Conservation (phyloP, 1,140 invertebrate species). For the Teleogryllus occipitalis region DNA sequence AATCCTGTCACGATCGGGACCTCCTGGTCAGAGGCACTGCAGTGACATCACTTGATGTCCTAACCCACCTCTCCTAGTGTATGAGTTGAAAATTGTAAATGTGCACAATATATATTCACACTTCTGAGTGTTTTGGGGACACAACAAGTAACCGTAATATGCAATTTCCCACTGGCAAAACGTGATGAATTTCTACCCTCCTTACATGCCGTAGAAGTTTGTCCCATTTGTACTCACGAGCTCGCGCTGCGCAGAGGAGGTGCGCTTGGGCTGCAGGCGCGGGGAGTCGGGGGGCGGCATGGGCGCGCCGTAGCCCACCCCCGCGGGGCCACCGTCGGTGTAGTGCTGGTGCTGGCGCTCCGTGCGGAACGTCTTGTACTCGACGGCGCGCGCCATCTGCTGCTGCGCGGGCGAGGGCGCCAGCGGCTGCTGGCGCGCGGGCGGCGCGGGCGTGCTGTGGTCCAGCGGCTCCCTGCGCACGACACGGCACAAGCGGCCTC, state of each 20-base stretch:
- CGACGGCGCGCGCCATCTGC: slow-evolving; percentile 25
- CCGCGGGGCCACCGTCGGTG: background rate
- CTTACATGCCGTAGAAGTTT: no score
- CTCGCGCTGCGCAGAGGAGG: slow-evolving; percentile 16
- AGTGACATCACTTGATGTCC: no score
- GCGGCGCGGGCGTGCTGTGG: slow-evolving; percentile 8
- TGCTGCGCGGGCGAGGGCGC: background rate
- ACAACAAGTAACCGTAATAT: no score
- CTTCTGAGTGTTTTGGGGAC: no score
- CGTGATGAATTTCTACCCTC: no score
- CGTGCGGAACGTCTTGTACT: slow-evolving; percentile 12
- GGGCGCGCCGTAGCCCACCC: background rate
- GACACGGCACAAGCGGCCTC: background rate
- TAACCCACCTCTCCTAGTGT: no score
- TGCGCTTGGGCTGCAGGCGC: slow-evolving; percentile 19
- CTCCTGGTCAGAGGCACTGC: no score
- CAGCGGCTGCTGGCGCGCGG: slow-evolving; percentile 13
- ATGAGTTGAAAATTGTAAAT: no score
- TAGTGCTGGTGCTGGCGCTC: background rate
- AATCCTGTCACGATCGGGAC: no score
- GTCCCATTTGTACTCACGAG: background rate
- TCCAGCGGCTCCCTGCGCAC: slow-evolving; percentile 23
- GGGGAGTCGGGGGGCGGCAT: slow-evolving; percentile 1
- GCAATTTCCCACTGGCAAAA: no score
- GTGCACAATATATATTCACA: no score